Evolutionary conservation across 2,797 vertebrate genomes (phyloP), one percentile per base, ranked within the genome.

Genomic region (Tamandua tetradactyla): DNA sequence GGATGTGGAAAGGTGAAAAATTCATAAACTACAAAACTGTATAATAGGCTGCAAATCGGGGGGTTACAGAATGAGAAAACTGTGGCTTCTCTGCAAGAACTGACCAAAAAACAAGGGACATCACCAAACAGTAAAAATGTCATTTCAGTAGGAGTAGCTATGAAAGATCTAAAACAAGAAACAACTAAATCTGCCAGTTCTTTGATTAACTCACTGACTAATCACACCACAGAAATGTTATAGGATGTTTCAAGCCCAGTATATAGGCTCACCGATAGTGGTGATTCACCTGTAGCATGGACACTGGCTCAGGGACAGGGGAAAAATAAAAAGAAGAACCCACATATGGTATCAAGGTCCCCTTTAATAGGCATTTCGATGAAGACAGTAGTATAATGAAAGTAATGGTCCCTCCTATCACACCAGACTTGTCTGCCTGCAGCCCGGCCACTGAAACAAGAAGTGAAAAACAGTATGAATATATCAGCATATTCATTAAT

Each of bases 401-500:
- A 82, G 98, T 98, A 35, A 98, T 99, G 95, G 92, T 98, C 4
- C 99, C 98, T 42, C 99, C 99, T 0, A 98, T 98, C 55, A 99
- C 99, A 0, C 99, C 99, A 0, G 99, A 99, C 64, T 72, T 99
- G 89, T 99, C 99, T 0, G 98, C 98, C 93, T 99, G 99, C 98
- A 99, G 99, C 98, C 99, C 99, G 0, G 99, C 99, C 94, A 99
- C 99, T 5, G 99, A 99, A 96, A 98, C 99, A 0, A 99, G 99
- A 18, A 99, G 99, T 12, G 99, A 99, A 94, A n/a, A 99, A 99
- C 93, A 99, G 99, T 86, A 99, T 99, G 44, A 99, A 98, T 87
- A 99, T 99, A 99, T 99, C 99, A 0, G 99, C 99, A 0, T 99
- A 99, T 96, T 99, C 99, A 0, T 98, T 99, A 44, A 99, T 99